Conservation (phyloP, 2,888 invertebrate species). For the Caenorhabditis angaria region DNA sequence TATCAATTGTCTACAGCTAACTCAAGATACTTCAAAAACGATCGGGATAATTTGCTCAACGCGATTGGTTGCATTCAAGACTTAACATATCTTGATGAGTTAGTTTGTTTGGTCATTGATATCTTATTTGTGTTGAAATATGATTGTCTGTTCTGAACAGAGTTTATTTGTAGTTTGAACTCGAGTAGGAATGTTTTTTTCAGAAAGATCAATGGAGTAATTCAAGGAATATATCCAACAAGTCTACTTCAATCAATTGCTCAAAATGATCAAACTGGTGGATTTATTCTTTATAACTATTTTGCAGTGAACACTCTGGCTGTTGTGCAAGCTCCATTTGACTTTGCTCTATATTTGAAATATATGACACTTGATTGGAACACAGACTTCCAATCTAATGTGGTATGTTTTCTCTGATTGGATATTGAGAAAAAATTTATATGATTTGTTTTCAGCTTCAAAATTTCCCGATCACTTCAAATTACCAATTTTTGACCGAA, state of each 20-base stretch:
- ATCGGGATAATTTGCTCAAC: slow-evolving; percentile 23
- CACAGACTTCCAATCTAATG: slow-evolving; percentile 11
- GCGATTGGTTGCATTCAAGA: slow-evolving; percentile 26
- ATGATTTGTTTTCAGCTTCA: slow-evolving; percentile 9
- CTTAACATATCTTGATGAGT: slow-evolving; percentile 13
- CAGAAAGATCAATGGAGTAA: slow-evolving; percentile 14
- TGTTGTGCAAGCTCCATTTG: slow-evolving; percentile 23
- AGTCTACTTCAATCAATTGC: slow-evolving; percentile 27
- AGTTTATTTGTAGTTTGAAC: too few species aligned
- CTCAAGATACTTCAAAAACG: slow-evolving; percentile 21
- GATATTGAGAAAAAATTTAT: background rate
- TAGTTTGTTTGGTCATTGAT: slow-evolving; percentile 8
- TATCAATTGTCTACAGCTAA: slow-evolving; percentile 16
- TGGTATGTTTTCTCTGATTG: slow-evolving; percentile 5
- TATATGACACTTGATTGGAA: slow-evolving; percentile 34
- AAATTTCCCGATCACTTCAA: slow-evolving; percentile 6
- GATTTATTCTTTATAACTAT: slow-evolving; percentile 18
- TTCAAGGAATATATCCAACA: slow-evolving; percentile 22
- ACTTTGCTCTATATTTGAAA: slow-evolving; percentile 20
- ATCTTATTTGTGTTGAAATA: background rate
- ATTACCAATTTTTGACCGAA: slow-evolving; percentile 17
- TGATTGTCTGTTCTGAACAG: too few species aligned
- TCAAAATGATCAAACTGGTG: slow-evolving; percentile 13
- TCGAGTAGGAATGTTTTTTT: too few species aligned
- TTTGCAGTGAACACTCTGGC: slow-evolving; percentile 12